Base-by-base conservation (phyloP, 2,797 vertebrate species). In the Urocyon cinereoargenteus region DNA sequence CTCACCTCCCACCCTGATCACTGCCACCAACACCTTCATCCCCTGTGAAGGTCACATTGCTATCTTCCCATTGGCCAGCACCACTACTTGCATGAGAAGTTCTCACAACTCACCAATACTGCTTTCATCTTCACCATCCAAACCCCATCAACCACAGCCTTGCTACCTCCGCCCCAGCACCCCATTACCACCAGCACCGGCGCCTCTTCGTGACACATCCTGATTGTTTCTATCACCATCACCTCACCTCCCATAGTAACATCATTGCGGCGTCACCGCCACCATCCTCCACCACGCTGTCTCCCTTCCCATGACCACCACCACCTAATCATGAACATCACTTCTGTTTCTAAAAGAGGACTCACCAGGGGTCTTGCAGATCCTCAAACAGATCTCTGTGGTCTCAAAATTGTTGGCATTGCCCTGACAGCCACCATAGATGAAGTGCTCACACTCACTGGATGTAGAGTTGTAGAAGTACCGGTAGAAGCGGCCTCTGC, bases 381-480 rank as follows among this genome's bases (percentile, higher is more conserved):
- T 94, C 89, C 82, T 92, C 95, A 24, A 88, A 34, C 98, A 98
- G n/a, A 95, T 95, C 64, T 92, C 62, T 61, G 36, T 0, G 1
- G 97, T 97, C 95, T 97, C 36, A 64, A 77, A 84, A 40, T 68
- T 95, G 21, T 61, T 78, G 78, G 40, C 45, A 13, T 85, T 96
- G 77, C 26, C 34, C 26, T 49, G 53, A 8, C 64, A 86, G 22
- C 70, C 34, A n/a, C 78, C 62, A 8, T 31, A 66, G 68, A 6
- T 14, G 8, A 86, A 86, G 31, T 0, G 26, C 66, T 88, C 95
- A 0, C 97, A 96, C 64, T 40, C 96, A 53, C 24, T 94, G 96
- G 95, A 96, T 16, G 85, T 90, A 10, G 64, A 89, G 0, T 97
- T 97, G 91, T 95, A 97, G 96, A 98, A 97, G 97, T 96, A 96